These are phyloP conservation scores for Aphidius gifuensis DNA, from an alignment of 1,140 invertebrate species.

Conservation along the genomic window DNA sequence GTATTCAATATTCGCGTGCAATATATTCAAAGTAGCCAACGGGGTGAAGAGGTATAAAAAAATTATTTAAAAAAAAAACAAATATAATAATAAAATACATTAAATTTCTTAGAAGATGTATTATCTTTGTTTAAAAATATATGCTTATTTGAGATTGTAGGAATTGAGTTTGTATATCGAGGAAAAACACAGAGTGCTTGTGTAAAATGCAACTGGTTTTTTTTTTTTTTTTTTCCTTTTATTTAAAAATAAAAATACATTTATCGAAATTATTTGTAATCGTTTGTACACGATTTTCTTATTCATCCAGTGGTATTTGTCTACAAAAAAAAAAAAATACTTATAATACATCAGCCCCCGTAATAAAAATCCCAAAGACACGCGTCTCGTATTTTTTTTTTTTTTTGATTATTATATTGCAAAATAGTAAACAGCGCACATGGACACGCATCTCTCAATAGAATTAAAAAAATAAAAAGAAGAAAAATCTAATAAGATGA, in stretches of 20 bases:
- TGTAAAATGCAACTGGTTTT: slow-evolving; percentile 14
- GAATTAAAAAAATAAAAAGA: background rate
- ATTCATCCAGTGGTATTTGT: no score
- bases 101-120: slow-evolving; percentile 20
- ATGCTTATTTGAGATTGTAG: slow-evolving; percentile 15
- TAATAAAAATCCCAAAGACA: background rate
- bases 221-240: background rate
- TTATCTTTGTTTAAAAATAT: slow-evolving; percentile 2
- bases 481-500: background rate
- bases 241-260: slow-evolving; percentile 7
- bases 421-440: no score
- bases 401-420: background rate
- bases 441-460: background rate
- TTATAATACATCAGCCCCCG: no score
- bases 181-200: slow-evolving; percentile 16
- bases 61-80: slow-evolving; percentile 4
- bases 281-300: slow-evolving; percentile 18
- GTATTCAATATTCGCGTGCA: no score
- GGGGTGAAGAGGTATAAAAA: background rate
- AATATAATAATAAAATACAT: background rate
- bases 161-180: slow-evolving; percentile 20
- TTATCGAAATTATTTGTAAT: slow-evolving; percentile 24
- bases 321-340: background rate
- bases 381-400: background rate
- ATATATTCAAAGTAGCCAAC: background rate